Conservation (phyloP, 92 coral and sea anemone genomes). For the Phenganax stokvisi region DNA sequence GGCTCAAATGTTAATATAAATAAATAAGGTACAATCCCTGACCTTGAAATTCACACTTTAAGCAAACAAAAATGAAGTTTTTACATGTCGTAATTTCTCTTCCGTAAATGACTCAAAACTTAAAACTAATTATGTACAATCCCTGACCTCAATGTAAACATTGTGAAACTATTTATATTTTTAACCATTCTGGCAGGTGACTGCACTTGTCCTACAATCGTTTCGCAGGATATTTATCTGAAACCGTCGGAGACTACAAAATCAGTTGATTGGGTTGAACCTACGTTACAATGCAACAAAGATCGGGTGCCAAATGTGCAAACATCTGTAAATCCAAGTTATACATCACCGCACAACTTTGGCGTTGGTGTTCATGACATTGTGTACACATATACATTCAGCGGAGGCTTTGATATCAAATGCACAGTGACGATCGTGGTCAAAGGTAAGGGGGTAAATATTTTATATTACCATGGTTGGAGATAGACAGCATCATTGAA, state of each 20-base stretch:
- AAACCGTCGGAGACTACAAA: background rate
- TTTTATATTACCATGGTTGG: too few relatives aligned
- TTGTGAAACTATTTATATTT: background rate
- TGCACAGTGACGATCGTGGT: background rate
- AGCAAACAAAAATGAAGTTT: too few relatives aligned
- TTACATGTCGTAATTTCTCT: too few relatives aligned
- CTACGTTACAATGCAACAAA: background rate
- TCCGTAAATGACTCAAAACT: background rate
- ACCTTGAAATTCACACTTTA: too few relatives aligned
- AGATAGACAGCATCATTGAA: too few relatives aligned
- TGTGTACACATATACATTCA: background rate
- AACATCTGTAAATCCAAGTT: background rate
- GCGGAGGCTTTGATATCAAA: constrained; percentile 12
- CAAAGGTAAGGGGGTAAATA: background rate
- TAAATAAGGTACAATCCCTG: too few relatives aligned
- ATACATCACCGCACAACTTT: background rate
- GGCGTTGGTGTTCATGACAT: background rate
- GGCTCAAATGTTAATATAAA: too few relatives aligned
- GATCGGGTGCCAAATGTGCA: background rate
- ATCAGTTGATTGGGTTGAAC: background rate
- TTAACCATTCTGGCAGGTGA: background rate
- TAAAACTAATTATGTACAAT: background rate
- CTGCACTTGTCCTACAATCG: background rate
- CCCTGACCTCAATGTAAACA: background rate
- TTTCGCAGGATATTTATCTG: background rate